A percentile compares a stretch with the other conserved stretches of the same genome.
phyloP scores from a whole-genome alignment of 2,888 invertebrate genomes.

The Trichogramma dendrolimi region DNA sequence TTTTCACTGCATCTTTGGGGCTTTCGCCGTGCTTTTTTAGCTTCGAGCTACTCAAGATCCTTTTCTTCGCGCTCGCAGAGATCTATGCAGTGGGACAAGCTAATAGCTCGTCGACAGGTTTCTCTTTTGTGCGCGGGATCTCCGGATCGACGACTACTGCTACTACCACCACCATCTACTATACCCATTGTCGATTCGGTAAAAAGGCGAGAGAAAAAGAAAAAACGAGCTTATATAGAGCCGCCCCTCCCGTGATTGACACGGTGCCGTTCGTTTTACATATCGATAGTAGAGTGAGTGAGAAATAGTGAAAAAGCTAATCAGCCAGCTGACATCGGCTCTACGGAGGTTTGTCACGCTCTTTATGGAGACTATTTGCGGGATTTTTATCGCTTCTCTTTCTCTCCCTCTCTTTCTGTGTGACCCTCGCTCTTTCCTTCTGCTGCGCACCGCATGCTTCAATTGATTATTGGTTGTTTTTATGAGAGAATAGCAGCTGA shows the following conservation, averaged over 20 bases:
- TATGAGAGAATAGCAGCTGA: neutral
- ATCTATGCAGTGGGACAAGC: neutral
- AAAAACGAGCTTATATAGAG: neutral
- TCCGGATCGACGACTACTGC: neutral
- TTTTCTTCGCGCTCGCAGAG: slow-evolving; percentile 1
- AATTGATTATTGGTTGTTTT: no score
- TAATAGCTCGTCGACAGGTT: slow-evolving; percentile 8
- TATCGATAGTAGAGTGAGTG: neutral
- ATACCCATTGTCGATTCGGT: neutral
- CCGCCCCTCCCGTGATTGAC: neutral
- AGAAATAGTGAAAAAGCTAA: slow-evolving; percentile 4
- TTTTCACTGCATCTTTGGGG: neutral
- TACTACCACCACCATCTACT: neutral
- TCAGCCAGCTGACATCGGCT: neutral
- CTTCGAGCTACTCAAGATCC: slow-evolving; percentile 1
- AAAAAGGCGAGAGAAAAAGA: neutral
- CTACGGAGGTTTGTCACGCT: slow-evolving; percentile 6
- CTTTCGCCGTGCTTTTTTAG: neutral
- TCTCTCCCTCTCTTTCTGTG: neutral
- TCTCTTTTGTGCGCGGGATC: slow-evolving; percentile 1
- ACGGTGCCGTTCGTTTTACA: slow-evolving; percentile 1
- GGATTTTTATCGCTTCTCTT: neutral
- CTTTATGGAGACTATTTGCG: no score
- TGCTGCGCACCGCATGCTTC: neutral
- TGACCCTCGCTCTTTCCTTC: neutral